Base-by-base conservation (phyloP, 2,888 invertebrate species). In the Melanargia galathea region DNA sequence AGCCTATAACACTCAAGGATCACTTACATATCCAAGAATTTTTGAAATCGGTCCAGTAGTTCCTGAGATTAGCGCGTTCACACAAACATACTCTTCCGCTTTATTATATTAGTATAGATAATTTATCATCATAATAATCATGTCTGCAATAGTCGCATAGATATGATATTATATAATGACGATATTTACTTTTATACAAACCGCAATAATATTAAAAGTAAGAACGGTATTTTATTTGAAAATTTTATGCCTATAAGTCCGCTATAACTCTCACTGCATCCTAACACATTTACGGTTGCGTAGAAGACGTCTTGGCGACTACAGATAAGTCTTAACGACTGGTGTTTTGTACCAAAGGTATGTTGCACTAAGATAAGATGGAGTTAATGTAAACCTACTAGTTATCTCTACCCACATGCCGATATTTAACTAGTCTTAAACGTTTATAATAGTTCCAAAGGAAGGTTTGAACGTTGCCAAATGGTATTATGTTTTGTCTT, bases 201-300 rank as follows among this genome's bases (percentile, higher is more conserved):
- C 26, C 26, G 6, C 6, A 4, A 30, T 30, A 30, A 4, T n/a
- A n/a, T n/a, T n/a, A n/a, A n/a, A n/a, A n/a, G 30, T 35, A 35
- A 10, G 11, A 35, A 13, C 11, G 35, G 13, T 16, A 3, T 40
- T 16, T n/a, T 0, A 40, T 40, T n/a, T 16, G 11, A 35, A 52
- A 52, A 18, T 13, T 35, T 18, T 54, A 6, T 8, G 45, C 43
- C 8, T 26, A 8, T 26, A 10, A 24, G 45, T 35, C 45, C 67
- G 66, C 70, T 66, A 40, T 55, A 48, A 64, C 30, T 48, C 26
- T 49, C 54, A 49, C 66, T 64, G 58, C 49, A 46, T 38, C 71
- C 75, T 81, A 81, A 83, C 80, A 79, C 83, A 79, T 81, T 84
- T 81, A 82, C 83, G 81, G 79, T 74, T 73, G 80, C 76, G 78